Evolutionary conservation across 1,140 invertebrate genomes (phyloP), one percentile per base, ranked within the genome.

Genomic region (Pseudomyrmex concolor): DNA sequence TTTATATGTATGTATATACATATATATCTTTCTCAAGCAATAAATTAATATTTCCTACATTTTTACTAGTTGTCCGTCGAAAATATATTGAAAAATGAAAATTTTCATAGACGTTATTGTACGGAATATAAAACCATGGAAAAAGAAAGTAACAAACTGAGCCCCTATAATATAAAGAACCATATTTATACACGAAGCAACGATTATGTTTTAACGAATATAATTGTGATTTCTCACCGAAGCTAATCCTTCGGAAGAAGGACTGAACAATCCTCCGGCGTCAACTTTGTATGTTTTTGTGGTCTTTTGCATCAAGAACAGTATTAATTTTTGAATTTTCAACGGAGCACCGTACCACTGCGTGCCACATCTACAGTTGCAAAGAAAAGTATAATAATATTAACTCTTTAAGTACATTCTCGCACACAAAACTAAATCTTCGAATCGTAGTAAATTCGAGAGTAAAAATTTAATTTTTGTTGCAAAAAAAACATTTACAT

Each of bases 171-270:
- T 34, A 34, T 7, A 34, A 0, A 34, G 5, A 34, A 34, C 34
- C 5, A 7, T 7, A 34, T 34, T 34, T 34, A 34, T 34, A 34
- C 34, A 34, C 34, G 5, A 34, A 7, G 5, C 5, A 34, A 34
- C 34, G 5, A 34, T 34, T 7, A 34, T 7, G 34, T 34, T 34
- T 34, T 34, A 34, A 34, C 34, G 34, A 34, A 34, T 34, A 34
- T 34, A 70, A 70, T n/a, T 7, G 13, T 7, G 45, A 54, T 4
- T 3, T 70, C 9, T 51, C 59, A 72, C 54, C 17, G 51, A 5
- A 15, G 55, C 8, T 25, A 59, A 72, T 43, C 70, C 54, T 57
- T 72, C 54, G 17, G 43, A 72, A 5, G 70, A 72, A 12, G 34
- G 9, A 17, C 25, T 17, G n/a, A 72, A 72, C 13, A 10, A 15